These are phyloP conservation scores for Cheilosia grossa DNA, from an alignment of 2,888 invertebrate genomes.

Conservation along the genomic window DNA sequence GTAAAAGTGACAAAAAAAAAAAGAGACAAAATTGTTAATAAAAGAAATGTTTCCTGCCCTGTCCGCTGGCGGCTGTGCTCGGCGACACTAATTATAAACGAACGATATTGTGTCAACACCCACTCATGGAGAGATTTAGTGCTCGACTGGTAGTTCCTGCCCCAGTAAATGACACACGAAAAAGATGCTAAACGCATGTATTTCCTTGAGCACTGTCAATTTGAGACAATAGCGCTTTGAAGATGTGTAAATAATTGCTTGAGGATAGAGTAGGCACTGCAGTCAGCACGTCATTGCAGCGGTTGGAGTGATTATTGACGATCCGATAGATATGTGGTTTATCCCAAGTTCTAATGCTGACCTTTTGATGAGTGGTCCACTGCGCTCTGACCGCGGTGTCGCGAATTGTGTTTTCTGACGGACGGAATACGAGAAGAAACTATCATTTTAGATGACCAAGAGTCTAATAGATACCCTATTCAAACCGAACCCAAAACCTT, in stretches of 20 bases:
- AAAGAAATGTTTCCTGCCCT: slow-evolving; percentile 20
- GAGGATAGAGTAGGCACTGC: slow-evolving; percentile 12
- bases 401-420: no score
- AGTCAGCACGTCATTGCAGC: neutral
- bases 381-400: no score
- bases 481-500: no score
- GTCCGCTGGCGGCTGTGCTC: slow-evolving; percentile 14
- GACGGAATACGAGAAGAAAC: no score
- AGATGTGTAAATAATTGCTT: slow-evolving; percentile 24
- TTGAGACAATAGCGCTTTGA: slow-evolving; percentile 25
- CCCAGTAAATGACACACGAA: slow-evolving; percentile 23
- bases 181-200: slow-evolving; percentile 14
- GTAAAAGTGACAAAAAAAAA: slow-evolving; percentile 48
- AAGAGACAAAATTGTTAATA: slow-evolving; percentile 41
- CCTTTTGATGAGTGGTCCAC: no score
- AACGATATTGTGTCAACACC: slow-evolving; percentile 73
- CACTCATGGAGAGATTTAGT: slow-evolving; percentile 65
- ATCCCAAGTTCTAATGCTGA: no score
- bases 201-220: slow-evolving; percentile 34
- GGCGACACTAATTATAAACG: slow-evolving; percentile 71
- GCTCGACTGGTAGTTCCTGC: slow-evolving; percentile 62
- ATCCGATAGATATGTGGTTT: no score
- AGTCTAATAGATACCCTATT: no score
- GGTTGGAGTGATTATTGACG: no score
- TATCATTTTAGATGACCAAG: no score